A percentile compares a stretch with the other conserved stretches of the same genome.
These are phyloP conservation scores for Cyphomyrus plagiostoma DNA, from an alignment of 2,113 vertebrate genomes.

Conservation along the genomic window DNA sequence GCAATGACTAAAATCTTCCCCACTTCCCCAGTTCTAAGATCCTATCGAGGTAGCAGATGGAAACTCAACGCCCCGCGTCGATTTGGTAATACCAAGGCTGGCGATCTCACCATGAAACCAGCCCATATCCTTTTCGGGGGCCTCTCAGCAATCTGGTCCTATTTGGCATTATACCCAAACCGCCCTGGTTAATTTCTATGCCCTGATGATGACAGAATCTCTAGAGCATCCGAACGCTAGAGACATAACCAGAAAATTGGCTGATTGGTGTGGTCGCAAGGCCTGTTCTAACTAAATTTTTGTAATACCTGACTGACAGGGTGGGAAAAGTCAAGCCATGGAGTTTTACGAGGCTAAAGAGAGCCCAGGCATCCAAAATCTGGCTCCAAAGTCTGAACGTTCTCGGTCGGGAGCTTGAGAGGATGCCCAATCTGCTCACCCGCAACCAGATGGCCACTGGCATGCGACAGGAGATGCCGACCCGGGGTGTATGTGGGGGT, in stretches of 20 bases:
- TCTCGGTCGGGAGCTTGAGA: conserved; percentile 31
- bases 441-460: conserved; percentile 40
- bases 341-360: conserved; percentile 43
- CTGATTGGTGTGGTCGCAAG: conserved; percentile 32
- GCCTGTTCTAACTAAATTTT: conserved; percentile 33
- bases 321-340: conserved; percentile 32
- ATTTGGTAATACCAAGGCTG: conserved; percentile 50
- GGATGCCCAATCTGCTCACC: conserved; percentile 36
- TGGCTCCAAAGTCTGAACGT: conserved; percentile 31
- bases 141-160: conserved; percentile 27
- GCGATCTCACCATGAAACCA: conserved; percentile 44
- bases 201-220: conserved; percentile 29
- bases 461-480: conserved; percentile 3
- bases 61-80: conserved; percentile 30
- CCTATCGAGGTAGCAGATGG: conserved; percentile 47
- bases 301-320: conserved; percentile 34
- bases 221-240: conserved; percentile 29
- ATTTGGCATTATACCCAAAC: conserved; percentile 29
- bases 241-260: conserved; percentile 35
- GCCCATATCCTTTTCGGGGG: conserved; percentile 31
- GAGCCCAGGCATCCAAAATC: conserved; percentile 44
- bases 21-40: not conserved
- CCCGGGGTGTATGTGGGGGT: not conserved
- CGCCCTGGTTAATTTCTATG: conserved; percentile 37
- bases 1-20: not conserved